These are phyloP conservation scores for Aurelia sp. DNA, from an alignment of 30 jellyfish, hydroid and myxozoan species.

Conservation along the genomic window DNA sequence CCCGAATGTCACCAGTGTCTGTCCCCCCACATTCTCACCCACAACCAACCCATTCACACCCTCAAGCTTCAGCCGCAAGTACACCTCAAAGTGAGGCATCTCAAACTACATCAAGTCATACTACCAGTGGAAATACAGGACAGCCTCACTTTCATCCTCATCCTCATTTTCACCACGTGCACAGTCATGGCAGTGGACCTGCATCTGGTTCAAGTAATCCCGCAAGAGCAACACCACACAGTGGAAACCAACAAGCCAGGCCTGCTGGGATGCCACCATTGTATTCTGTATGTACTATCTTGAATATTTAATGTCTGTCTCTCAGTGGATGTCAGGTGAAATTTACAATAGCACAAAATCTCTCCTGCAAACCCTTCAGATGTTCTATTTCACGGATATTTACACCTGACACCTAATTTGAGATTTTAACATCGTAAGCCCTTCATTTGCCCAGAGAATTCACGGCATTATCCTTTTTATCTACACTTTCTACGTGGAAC, in stretches of 20 bases:
- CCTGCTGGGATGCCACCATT: neutral
- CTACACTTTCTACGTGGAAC: too few relatives aligned
- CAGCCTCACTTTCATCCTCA: constrained; percentile 61
- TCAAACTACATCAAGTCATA: constrained; percentile 21
- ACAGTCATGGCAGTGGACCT: neutral
- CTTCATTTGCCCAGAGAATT: too few relatives aligned
- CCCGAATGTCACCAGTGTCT: constrained; percentile 88
- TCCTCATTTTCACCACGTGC: constrained; percentile 43
- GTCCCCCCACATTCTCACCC: constrained; percentile 57
- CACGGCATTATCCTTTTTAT: too few relatives aligned
- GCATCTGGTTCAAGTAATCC: neutral
- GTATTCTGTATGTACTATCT: too few relatives aligned
- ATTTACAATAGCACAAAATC: too few relatives aligned
- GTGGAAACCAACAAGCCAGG: constrained; percentile 5
- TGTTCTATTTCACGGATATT: too few relatives aligned
- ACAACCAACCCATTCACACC: constrained; percentile 23
- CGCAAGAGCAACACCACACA: neutral
- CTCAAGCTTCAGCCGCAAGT: neutral
- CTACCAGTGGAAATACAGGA: constrained; percentile 5
- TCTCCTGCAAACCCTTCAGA: too few relatives aligned
- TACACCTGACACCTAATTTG: too few relatives aligned
- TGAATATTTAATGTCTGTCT: too few relatives aligned
- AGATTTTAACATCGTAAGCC: too few relatives aligned
- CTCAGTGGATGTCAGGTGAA: too few relatives aligned
- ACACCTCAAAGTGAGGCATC: constrained; percentile 28